These are phyloP conservation scores for Spea bombifrons DNA, from an alignment of 2,113 vertebrate species.

Conservation along the genomic window DNA sequence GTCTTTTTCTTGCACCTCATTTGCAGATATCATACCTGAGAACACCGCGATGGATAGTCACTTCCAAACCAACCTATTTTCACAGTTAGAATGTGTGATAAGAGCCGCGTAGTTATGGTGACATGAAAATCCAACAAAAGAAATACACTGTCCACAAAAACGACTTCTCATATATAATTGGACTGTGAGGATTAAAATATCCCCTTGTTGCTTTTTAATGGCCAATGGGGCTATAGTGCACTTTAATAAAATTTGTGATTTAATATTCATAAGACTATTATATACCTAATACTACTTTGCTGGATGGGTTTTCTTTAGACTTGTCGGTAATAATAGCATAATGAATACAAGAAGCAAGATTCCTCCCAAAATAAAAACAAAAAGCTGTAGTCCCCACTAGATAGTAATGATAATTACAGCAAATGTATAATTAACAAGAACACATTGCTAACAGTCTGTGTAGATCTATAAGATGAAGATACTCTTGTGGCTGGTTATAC, in stretches of 20 bases:
- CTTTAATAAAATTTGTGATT: no score
- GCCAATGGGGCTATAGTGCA: no score
- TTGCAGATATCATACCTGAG: neutral
- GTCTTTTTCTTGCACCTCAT: neutral
- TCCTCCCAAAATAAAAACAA: no score
- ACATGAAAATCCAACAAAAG: neutral
- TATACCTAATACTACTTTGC: no score
- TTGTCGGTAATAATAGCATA: no score
- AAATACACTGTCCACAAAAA: neutral
- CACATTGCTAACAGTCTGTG: neutral
- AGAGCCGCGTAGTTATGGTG: neutral
- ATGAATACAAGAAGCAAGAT: no score
- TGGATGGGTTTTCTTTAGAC: no score
- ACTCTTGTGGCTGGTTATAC: neutral
- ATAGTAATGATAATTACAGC: neutral
- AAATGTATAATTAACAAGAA: neutral
- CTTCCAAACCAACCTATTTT: neutral
- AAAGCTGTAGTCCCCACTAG: neutral
- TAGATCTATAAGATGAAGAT: neutral
- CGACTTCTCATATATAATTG: no score
- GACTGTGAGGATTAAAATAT: no score
- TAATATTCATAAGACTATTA: no score
- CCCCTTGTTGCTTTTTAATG: no score
- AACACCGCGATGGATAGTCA: neutral
- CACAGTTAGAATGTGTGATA: neutral